Percentiles rank a stretch among this genome's conserved stretches.
These are phyloP conservation scores for Drosophila mulleri DNA, from an alignment of 2,888 invertebrate species.

Conservation along the genomic window DNA sequence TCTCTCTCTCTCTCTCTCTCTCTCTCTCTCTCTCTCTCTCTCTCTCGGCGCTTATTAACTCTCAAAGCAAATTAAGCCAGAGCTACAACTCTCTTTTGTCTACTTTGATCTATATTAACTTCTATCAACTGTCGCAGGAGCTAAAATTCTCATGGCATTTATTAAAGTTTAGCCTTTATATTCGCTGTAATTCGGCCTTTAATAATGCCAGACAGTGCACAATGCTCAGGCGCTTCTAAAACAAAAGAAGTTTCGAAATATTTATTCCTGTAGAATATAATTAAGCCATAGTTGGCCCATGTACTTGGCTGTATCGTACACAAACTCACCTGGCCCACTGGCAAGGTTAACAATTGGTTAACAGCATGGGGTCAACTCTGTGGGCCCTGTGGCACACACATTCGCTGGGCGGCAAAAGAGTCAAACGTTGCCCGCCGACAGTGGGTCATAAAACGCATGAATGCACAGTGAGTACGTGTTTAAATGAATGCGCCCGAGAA, in stretches of 20 bases:
- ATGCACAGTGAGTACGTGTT: conserved; percentile 63
- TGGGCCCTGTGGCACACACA: conserved; percentile 14
- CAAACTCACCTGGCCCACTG: conserved; percentile 7
- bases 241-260: background rate
- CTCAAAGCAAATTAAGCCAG: background rate
- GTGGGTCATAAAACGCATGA: conserved; percentile 63
- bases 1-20: no score
- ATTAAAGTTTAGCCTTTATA: background rate
- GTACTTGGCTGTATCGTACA: background rate
- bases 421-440: conserved; percentile 30
- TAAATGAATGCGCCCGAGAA: conserved; percentile 57
- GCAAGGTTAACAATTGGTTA: conserved; percentile 26
- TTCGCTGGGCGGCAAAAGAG: conserved; percentile 37
- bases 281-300: background rate
- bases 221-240: background rate
- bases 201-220: background rate
- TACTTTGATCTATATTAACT: background rate
- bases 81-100: background rate
- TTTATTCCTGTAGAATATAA: background rate
- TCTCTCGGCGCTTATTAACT: background rate
- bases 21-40: no score
- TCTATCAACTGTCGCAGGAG: background rate
- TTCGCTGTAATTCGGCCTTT: background rate
- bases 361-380: conserved; percentile 11
- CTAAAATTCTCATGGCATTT: background rate